These are phyloP conservation scores for Oscheius sp. DNA, from an alignment of 2,888 invertebrate species.

Conservation along the genomic window DNA sequence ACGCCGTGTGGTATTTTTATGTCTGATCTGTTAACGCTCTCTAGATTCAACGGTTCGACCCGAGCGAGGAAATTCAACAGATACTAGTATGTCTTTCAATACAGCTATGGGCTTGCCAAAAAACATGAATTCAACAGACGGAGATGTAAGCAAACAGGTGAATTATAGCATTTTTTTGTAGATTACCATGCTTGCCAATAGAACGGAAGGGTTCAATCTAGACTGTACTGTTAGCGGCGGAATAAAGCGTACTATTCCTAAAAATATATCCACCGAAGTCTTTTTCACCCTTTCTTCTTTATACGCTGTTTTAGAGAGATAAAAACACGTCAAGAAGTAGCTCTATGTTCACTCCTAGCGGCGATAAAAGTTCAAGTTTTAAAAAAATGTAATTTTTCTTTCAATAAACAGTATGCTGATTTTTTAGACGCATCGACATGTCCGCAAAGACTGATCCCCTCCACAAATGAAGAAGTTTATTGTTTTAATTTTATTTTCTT, in stretches of 20 bases:
- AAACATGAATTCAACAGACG: background rate
- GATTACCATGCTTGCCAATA: background rate
- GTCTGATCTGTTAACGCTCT: background rate
- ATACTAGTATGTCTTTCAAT: background rate
- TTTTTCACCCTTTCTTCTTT: too few relatives aligned
- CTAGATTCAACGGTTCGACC: background rate
- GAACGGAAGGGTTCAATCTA: conserved; percentile 11
- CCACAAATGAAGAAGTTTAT: background rate
- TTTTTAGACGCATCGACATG: conserved; percentile 9
- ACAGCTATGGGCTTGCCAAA: conserved; percentile 5
- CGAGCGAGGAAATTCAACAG: background rate
- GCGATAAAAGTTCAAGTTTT: background rate
- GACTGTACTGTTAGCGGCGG: background rate
- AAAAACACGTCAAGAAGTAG: background rate
- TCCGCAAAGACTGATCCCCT: conserved; percentile 1
- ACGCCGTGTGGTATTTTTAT: conserved; percentile 8
- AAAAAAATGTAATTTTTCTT: conserved; percentile 2
- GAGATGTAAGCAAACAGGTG: background rate
- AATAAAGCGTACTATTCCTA: background rate
- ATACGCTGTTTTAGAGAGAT: background rate
- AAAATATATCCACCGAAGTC: background rate
- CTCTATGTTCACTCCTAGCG: background rate
- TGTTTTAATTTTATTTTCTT: too few relatives aligned
- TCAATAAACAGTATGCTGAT: background rate
- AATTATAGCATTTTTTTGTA: conserved; percentile 5